Base-by-base conservation (phyloP, 2,888 invertebrate genomes). In the Lamproptera curius region DNA sequence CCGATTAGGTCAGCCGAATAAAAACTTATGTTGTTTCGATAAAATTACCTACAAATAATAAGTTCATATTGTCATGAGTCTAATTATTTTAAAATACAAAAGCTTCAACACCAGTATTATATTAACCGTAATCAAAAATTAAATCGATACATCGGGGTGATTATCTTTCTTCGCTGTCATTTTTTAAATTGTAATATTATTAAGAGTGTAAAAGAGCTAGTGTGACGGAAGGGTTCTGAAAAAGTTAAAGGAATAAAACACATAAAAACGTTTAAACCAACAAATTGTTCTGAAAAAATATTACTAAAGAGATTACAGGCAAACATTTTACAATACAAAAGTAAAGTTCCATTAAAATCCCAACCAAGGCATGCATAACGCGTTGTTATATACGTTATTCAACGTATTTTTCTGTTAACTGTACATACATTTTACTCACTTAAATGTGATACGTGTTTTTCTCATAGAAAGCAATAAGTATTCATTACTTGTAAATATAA, bases 391-490 rank as follows among this genome's bases (percentile, higher is more conserved):
- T 57, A 56, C 58, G 46, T 52, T 53, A 53, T 51, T 51, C 48
- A 43, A 47, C 54, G 49, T 50, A 53, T 40, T 46, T 46, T 51
- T 48, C 17, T 15, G 26, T 39, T n/a, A 46, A 43, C 54, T 45
- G 52, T 58, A 26, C 33, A 48, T 57, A 57, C 57, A 55, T 57
- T 52, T 52, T 11, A 15, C 36, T 54, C 54, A 54, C 53, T 58
- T n/a, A 42, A 46, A 42, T 3, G 11, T 6, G 20, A 50, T 61
- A 61, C 73, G 70, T 71, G 63, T 33, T 52, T 66, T 67, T 72
- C 69, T 67, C 65, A 33, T 48, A 52, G 40, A 50, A 65, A 72
- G 73, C 74, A 73, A 74, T 73, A 73, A 44, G 35, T 42, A 17
- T 52, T 51, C n/a, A n/a, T 70, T 65, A 61, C 1, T 11, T 41